Base-by-base conservation (phyloP, 2,888 invertebrate genomes). In the Cactoblastis cactorum region DNA sequence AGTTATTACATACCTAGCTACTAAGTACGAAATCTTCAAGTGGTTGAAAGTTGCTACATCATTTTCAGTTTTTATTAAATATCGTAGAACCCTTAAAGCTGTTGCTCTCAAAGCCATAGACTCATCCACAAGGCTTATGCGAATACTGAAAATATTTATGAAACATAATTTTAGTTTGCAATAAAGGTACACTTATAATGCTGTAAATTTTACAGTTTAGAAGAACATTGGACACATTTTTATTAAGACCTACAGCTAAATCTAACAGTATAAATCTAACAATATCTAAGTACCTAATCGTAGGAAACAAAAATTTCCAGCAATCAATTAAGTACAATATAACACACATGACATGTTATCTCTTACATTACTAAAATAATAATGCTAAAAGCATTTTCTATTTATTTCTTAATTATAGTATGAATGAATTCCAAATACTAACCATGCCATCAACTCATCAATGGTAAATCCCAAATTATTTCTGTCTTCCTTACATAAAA, bases 51-150 rank as follows among this genome's bases (percentile, higher is more conserved):
- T 91, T 65, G 94, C 91, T 58, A 98, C 92, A 83, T 97, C 95
- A 74, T 93, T 93, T 69, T 94, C 93, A 61, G 93, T 93, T 70
- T 92, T 92, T 50, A 98, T 90, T 67, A 96, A 91, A 83, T 98
- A 96, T 59, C 98, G 92, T 55, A 98, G 91, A 48, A 96, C 95
- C 69, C 98, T 92, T 57, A 98, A 89, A 34, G 96, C 95, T 50
- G 96, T 97, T 58, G 97, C 96, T 71, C 98, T 92, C 52, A 98
- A 94, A 79, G 97, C 96, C 65, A 96, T 95, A 56, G 96, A 94
- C 62, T 97, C 95, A 80, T 97, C 95, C 50, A 97, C 92, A 62
- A 98, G 90, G 51, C 95, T 93, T 54, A 96, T 92, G 63, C 97
- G 94, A 71, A 98, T 92, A 82, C 98, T 98, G 76, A 53, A 50